Percentiles rank a stretch among this genome's conserved stretches.
Conservation (phyloP, 2,113 vertebrate genomes). For the Xiphophorus hellerii region DNA sequence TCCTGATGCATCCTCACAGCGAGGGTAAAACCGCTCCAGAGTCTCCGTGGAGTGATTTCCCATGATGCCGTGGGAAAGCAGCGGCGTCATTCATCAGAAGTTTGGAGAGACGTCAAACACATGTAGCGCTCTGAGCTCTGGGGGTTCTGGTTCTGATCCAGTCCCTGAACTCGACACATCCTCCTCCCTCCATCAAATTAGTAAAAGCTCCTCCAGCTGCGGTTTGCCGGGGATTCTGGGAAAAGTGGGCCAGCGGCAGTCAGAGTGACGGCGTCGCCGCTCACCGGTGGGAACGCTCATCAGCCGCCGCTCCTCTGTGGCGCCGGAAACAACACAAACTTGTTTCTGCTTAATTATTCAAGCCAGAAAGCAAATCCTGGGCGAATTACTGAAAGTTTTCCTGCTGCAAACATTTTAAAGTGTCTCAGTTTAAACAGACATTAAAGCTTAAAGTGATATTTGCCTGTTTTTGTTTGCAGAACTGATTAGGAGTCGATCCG, state of each 20-base stretch:
- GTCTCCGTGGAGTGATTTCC: constrained; percentile 42
- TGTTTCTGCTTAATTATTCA: constrained; percentile 18
- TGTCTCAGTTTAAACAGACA: not conserved
- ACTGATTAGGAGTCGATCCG: not conserved
- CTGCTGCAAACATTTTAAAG: not conserved
- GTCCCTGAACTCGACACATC: not conserved
- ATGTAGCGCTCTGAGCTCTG: not conserved
- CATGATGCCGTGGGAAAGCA: constrained; percentile 46
- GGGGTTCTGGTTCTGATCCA: constrained; percentile 39
- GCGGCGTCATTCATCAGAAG: constrained; percentile 54
- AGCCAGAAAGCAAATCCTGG: not conserved
- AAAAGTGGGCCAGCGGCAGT: constrained; percentile 5
- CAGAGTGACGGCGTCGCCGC: not conserved
- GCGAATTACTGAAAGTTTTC: not conserved
- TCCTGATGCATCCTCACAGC: constrained; percentile 3
- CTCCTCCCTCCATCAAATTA: not conserved
- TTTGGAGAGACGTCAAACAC: constrained; percentile 21
- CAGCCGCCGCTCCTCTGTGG: not conserved
- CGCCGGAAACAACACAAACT: constrained; percentile 16
- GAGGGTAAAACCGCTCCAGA: constrained; percentile 7
- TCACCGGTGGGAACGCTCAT: constrained; percentile 5
- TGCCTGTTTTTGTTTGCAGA: not conserved
- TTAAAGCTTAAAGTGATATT: not conserved
- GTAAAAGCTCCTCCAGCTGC: constrained; percentile 1
- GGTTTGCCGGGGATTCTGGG: constrained; percentile 12